Evolutionary conservation across 2,888 invertebrate genomes (phyloP).

Genomic region (Pseudococcus viburni): DNA sequence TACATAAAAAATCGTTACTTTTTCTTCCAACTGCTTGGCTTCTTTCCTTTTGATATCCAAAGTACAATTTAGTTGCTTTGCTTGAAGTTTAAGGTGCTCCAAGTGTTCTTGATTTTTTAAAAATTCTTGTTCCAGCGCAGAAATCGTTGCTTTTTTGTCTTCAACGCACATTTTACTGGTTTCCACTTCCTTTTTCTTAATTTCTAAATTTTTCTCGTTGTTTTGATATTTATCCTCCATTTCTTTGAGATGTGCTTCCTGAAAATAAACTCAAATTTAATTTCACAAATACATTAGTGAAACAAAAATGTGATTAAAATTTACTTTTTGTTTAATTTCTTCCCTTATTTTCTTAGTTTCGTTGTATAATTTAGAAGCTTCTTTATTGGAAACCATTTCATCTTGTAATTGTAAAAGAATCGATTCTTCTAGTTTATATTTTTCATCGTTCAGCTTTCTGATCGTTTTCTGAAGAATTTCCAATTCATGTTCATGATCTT

Average conservation of each 20-base stretch:
- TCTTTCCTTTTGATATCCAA: conserved; percentile 18
- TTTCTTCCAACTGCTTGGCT: neutral
- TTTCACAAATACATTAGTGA: neutral
- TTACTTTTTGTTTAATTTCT: conserved; percentile 38
- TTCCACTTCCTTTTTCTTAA: conserved; percentile 7
- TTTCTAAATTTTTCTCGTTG: neutral
- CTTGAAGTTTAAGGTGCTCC: conserved; percentile 27
- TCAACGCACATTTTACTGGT: neutral
- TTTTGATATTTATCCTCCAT: conserved; percentile 39
- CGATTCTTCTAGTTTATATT: conserved; percentile 56
- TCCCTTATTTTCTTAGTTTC: conserved; percentile 50
- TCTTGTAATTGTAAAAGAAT: conserved; percentile 52
- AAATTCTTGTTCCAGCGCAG: conserved; percentile 24
- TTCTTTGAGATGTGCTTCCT: conserved; percentile 57
- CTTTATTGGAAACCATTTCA: conserved; percentile 50
- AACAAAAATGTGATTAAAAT: neutral
- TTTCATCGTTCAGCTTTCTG: conserved; percentile 36
- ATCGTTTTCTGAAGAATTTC: neutral
- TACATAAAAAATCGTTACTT: conserved; percentile 13
- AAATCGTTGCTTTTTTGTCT: conserved; percentile 15
- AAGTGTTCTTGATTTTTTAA: conserved; percentile 14
- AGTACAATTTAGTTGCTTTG: conserved; percentile 28
- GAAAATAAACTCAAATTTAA: neutral
- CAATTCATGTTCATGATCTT: neutral
- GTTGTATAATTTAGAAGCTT: conserved; percentile 28